Evolutionary conservation across 1,140 invertebrate genomes (phyloP), one percentile per base, ranked within the genome.

Genomic region (Saccostrea echinata): DNA sequence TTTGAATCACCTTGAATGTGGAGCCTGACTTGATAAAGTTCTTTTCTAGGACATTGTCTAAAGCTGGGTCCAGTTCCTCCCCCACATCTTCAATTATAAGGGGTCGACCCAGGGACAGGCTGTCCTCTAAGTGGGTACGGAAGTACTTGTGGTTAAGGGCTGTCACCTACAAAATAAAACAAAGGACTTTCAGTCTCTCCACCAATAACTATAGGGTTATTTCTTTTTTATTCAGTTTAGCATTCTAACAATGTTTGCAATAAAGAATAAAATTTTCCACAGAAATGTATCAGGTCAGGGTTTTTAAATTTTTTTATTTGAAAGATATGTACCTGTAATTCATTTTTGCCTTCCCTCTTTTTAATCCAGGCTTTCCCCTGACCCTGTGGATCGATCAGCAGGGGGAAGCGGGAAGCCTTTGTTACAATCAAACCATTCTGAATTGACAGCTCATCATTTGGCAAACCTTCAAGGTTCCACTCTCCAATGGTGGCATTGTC

Each of bases 331-430:
- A 97, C 96, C 93, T 98, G 97, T n/a, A 99, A 94, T 92, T 99
- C 98, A 94, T 99, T 99, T 13, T 96, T 95, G 24, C 96, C 96
- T 95, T 99, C 98, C 94, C 98, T 98, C 91, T 98, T 98, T 94
- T 98, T 99, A 76, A 99, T 98, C 98, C 98, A 99, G 94, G 98
- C 97, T 95, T 99, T 99, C 11, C 98, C 98, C 95, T 99, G 98
- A 92, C 97, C 98, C 95, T 99, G 98, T 4, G 98, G 98, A 96
- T 99, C 98, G 13, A 99, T 97, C n/a, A 99, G 94, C 16, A 99
- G 95, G 4, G 98, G 98, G 95, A 98, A 99, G 33, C 95, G 90
- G 84, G 97, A 97, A 0, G 98, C 98, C 95, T 98, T 98, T 0
- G 98, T 99, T 0, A 98, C 98, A 91, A 99, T 99, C 0, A 99